Conservation (phyloP, 2,888 invertebrate genomes). For the Strigamia crassipes region DNA sequence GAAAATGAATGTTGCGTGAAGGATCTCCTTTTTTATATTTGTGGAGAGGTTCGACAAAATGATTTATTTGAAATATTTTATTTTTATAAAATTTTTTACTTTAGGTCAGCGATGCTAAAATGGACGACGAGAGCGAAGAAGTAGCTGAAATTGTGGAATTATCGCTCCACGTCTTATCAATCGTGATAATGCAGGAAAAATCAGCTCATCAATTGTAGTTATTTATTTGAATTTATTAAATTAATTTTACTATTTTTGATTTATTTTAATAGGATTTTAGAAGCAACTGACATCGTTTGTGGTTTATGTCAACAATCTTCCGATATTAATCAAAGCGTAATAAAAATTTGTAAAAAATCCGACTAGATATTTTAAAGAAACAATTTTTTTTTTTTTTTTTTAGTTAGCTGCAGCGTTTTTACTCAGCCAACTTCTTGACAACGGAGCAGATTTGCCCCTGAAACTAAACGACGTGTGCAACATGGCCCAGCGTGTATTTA, state of each 20-base stretch:
- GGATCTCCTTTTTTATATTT: background rate
- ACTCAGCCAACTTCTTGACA: background rate
- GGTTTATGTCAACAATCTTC: background rate
- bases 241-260: background rate
- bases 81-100: background rate
- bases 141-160: background rate
- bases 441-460: background rate
- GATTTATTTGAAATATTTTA: too few species aligned
- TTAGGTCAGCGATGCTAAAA: background rate
- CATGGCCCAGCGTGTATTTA: background rate
- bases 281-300: background rate
- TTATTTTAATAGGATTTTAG: background rate
- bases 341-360: background rate
- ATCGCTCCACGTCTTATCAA: background rate
- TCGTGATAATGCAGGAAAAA: background rate
- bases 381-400: background rate
- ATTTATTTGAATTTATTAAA: too few species aligned
- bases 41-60: too few species aligned
- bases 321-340: background rate
- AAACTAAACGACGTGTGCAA: background rate
- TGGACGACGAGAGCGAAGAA: too few species aligned
- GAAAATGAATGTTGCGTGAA: too few species aligned
- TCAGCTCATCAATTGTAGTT: too few species aligned
- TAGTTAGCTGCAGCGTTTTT: background rate
- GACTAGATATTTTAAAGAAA: too few species aligned